A percentile compares a stretch with the other conserved stretches of the same genome.
phyloP scores from a whole-genome alignment of 2,113 vertebrate genomes.

The Forbesichthys papilliferus region DNA sequence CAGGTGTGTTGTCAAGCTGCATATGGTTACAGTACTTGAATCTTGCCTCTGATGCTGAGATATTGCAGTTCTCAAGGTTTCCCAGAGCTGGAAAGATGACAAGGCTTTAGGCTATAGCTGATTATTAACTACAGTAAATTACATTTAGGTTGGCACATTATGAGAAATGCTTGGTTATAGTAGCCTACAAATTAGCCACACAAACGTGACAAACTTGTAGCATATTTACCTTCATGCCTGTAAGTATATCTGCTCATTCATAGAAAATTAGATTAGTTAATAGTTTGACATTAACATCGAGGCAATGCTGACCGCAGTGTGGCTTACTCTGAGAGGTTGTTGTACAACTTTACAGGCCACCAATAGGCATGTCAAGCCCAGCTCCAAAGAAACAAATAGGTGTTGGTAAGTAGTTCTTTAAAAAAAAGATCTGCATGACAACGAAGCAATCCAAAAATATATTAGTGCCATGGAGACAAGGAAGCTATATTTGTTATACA shows the following conservation, averaged over 20 bases:
- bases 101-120: neutral
- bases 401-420: no score
- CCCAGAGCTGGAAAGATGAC: neutral
- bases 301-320: neutral
- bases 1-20: slow-evolving; percentile 19
- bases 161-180: neutral
- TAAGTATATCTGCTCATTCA: no score
- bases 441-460: neutral
- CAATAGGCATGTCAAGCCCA: neutral
- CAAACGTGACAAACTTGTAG: neutral
- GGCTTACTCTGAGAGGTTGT: neutral
- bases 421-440: neutral
- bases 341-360: slow-evolving; percentile 9
- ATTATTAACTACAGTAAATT: neutral
- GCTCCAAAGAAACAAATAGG: no score
- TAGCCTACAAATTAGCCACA: neutral
- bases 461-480: neutral
- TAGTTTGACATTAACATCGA: no score
- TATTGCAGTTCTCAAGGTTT: neutral
- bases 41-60: neutral
- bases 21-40: slow-evolving; percentile 5
- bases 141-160: neutral
- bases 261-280: no score
- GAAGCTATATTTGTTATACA: slow-evolving; percentile 7
- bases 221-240: neutral